Percentiles rank a stretch among this genome's conserved stretches.
phyloP scores from a whole-genome alignment of 2,888 invertebrate genomes.

The Coelogynopora nodosa region DNA sequence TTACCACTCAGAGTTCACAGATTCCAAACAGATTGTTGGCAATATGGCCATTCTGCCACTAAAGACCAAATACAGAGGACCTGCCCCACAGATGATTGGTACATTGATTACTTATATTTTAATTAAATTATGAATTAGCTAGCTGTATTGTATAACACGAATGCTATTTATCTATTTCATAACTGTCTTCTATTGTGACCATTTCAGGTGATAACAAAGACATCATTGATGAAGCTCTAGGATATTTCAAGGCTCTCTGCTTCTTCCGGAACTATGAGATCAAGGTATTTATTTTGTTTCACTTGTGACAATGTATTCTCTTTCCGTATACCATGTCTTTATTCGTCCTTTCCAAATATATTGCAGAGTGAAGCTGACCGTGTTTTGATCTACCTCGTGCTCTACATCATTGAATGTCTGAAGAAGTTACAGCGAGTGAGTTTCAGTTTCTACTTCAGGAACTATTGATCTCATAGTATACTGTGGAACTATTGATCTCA shows the following conservation, averaged over 20 bases:
- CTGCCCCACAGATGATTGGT: constrained; percentile 68
- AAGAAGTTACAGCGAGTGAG: constrained; percentile 78
- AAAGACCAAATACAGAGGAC: constrained; percentile 83
- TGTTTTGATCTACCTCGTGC: constrained; percentile 89
- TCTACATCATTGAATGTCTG: constrained; percentile 94
- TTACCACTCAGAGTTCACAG: constrained; percentile 84
- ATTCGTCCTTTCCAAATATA: constrained; percentile 41
- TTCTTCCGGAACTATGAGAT: constrained; percentile 98
- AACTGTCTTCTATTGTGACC: no score
- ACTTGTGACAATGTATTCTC: background rate
- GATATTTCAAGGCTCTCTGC: constrained; percentile 96
- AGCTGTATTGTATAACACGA: no score
- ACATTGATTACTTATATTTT: background rate
- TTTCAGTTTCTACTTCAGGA: no score
- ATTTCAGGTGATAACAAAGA: constrained; percentile 74
- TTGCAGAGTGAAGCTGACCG: constrained; percentile 88
- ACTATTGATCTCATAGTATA: no score
- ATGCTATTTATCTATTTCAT: no score
- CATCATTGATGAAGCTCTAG: constrained; percentile 92
- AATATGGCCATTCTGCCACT: constrained; percentile 89
- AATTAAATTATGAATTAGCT: no score
- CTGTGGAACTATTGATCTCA: no score
- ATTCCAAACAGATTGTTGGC: constrained; percentile 73
- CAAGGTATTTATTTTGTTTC: constrained; percentile 78
- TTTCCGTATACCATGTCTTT: constrained; percentile 27